These are phyloP conservation scores for Drosophila borealis DNA, from an alignment of 2,888 invertebrate species.

Conservation along the genomic window DNA sequence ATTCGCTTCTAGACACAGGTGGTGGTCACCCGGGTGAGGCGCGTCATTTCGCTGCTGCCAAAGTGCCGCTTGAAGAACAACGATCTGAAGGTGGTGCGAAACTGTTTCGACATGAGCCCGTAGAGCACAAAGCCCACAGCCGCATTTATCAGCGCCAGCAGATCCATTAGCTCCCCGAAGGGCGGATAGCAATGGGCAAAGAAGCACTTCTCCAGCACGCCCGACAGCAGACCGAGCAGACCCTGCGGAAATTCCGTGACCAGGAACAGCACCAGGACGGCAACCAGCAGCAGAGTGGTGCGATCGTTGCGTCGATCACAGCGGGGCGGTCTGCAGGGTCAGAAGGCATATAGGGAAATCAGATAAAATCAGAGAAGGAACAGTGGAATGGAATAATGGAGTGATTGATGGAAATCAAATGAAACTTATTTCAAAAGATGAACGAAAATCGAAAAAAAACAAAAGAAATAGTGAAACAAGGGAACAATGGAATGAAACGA, in stretches of 20 bases:
- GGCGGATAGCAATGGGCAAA: constrained; percentile 92
- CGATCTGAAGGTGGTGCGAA: constrained; percentile 90
- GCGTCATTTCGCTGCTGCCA: constrained; percentile 83
- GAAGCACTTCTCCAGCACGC: constrained; percentile 89
- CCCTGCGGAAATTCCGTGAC: constrained; percentile 96
- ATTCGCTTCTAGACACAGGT: constrained; percentile 80
- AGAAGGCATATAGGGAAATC: not conserved
- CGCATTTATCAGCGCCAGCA: constrained; percentile 94
- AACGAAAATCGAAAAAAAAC: not conserved
- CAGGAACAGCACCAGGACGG: constrained; percentile 93
- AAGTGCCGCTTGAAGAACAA: constrained; percentile 90
- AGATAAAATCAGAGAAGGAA: not conserved
- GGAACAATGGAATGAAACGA: not conserved
- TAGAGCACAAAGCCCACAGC: constrained; percentile 97
- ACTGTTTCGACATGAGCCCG: constrained; percentile 97
- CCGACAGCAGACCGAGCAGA: constrained; percentile 89
- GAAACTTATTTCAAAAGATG: not conserved
- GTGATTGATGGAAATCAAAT: not conserved
- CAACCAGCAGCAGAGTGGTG: constrained; percentile 95
- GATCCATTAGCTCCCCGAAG: constrained; percentile 95
- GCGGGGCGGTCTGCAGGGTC: constrained; percentile 83
- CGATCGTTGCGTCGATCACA: constrained; percentile 92
- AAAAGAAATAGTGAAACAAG: not conserved
- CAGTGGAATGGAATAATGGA: not conserved
- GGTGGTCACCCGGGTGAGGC: constrained; percentile 83